Evolutionary conservation across 2,888 invertebrate species (phyloP), one percentile per base, ranked within the genome.

Genomic region (Melanchra persicariae): DNA sequence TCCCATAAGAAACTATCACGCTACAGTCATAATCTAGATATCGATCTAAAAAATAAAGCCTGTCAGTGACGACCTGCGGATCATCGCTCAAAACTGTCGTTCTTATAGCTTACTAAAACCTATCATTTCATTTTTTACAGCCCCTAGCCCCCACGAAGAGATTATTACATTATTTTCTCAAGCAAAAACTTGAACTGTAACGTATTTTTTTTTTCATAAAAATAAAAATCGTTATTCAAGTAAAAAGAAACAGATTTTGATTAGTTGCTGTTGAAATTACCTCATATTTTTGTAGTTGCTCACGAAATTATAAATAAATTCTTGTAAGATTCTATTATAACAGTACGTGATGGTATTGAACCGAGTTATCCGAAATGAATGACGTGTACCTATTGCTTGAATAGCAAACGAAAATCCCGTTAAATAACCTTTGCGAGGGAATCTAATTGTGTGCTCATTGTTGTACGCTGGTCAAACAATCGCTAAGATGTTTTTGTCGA

Each of bases 331-430:
- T 78, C 55, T 51, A 49, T 37, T 58, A 58, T 67, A 70, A 67
- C 63, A 60, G 76, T 80, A 70, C 37, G 30, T 45, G 65, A 65
- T 68, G 77, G 54, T 81, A 72, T 79, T 81, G 61, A 81, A 69
- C 70, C 49, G 71, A 54, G 82, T 70, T 74, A 57, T 68, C 65
- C 58, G 40, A 76, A 73, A 67, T 66, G 70, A 63, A 81, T 82
- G 68, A 77, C 66, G 72, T 65, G 55, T 74, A n/a, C n/a, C n/a
- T n/a, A 52, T 60, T 60, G 55, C 66, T 79, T 79, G 76, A 82
- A 84, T 74, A 79, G 74, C 68, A 77, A 81, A 74, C 72, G 63
- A 71, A 73, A 75, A 69, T 83, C 60, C 84, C 83, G 83, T 83
- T 83, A 83, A 66, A 70, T 70, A 73, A 82, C 62, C 73, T 82